Percentiles rank a stretch among this genome's conserved stretches.
These are phyloP conservation scores for Melanostoma mellinum DNA, from an alignment of 2,888 invertebrate species.

Conservation along the genomic window DNA sequence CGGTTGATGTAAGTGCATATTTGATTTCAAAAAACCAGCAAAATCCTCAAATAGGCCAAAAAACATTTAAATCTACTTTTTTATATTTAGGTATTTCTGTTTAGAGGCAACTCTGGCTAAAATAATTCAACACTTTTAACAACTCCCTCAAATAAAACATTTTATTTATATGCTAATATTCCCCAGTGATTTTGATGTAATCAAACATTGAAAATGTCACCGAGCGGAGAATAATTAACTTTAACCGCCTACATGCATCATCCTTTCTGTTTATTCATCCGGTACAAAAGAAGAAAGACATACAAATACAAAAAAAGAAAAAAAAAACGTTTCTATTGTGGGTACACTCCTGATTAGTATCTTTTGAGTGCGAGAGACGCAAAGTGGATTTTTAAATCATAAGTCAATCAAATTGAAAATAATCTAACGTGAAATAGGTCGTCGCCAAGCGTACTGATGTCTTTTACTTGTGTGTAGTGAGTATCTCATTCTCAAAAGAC, in stretches of 20 bases:
- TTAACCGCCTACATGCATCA: constrained; percentile 65
- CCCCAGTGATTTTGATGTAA: constrained; percentile 23
- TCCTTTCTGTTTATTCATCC: constrained; percentile 63
- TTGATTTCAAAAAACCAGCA: no score
- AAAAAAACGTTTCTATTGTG: constrained; percentile 52
- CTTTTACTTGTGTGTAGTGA: background rate
- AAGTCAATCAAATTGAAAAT: constrained; percentile 73
- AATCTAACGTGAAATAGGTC: constrained; percentile 72
- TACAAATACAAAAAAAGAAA: constrained; percentile 28
- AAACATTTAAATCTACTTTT: no score
- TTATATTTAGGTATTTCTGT: no score
- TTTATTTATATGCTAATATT: constrained; percentile 44
- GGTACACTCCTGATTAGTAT: constrained; percentile 59
- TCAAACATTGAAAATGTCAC: constrained; percentile 57
- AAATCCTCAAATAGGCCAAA: no score
- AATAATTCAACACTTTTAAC: constrained; percentile 4
- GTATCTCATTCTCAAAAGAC: constrained; percentile 15
- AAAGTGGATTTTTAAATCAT: constrained; percentile 72
- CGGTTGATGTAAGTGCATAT: no score
- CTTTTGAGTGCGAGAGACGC: constrained; percentile 66
- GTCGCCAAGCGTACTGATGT: constrained; percentile 37
- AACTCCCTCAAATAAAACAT: constrained; percentile 11
- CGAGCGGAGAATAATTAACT: constrained; percentile 34
- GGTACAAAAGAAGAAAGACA: constrained; percentile 42
- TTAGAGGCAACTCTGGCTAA: no score